Base-by-base conservation (phyloP, 2,888 invertebrate genomes). In the Scaptomyza reducta region DNA sequence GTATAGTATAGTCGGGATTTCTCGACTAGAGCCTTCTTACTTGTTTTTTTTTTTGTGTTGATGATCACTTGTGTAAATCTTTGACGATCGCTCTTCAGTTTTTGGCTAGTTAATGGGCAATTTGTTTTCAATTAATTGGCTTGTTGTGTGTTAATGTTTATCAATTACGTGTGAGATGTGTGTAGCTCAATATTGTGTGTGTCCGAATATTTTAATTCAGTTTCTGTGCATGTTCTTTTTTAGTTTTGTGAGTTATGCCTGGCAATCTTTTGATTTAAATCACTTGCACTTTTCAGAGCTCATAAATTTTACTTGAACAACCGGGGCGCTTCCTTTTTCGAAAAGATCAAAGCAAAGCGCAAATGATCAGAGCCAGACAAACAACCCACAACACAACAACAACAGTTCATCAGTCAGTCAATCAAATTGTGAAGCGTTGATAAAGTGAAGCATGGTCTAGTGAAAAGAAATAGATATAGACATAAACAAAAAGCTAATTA, bases 91-190 rank as follows among this genome's bases (percentile, higher is more conserved):
- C 25, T 53, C 68, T 57, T 58, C 44, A 53, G 69, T 69, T 83
- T 82, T 81, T 65, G 63, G 80, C 69, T 72, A 77, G 65, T 78
- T 82, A 75, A 87, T 87, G 63, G 85, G 42, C 85, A 87, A 87
- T 87, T 82, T 84, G 81, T 64, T 87, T 84, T 82, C 87, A 87
- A 87, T 81, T 82, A 82, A 87, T 81, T 84, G 85, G 81, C 81
- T 80, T 75, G 81, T 81, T 82, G 75, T 87, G 77, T 75, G 78
- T 73, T 83, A 70, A 84, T 72, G 65, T 59, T 69, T 72, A 57
- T 57, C 51, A 74, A 63, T 79, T 83, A 74, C 66, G 51, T 76
- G 54, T 29, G 40, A 40, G 10, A n/a, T 42, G 50, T 18, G 51
- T 18, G 18, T 42, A 49, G 53, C 64, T 50, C 56, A 50, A 63